Conservation (phyloP, 2,113 vertebrate species). For the Labrus mixtus region DNA sequence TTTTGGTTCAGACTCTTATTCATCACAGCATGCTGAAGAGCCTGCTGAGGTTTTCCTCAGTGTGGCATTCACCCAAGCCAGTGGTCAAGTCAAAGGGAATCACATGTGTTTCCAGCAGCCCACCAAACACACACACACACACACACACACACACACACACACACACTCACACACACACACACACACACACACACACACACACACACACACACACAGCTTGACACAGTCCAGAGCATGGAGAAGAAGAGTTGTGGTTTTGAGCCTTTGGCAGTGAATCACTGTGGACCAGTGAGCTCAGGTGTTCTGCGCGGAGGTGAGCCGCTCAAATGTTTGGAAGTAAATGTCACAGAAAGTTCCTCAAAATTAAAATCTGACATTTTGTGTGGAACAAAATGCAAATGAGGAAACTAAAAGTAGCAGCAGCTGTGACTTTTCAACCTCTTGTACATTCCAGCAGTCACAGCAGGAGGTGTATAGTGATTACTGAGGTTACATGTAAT, state of each 20-base stretch:
- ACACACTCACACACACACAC: constrained; percentile 13
- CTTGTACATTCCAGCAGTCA: constrained; percentile 6
- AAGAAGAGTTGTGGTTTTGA: constrained; percentile 24
- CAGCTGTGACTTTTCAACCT: constrained; percentile 57
- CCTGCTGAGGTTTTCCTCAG: constrained; percentile 39
- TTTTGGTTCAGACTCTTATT: constrained; percentile 50
- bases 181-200: background rate
- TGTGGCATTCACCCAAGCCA: constrained; percentile 55
- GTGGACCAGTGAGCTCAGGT: constrained; percentile 54
- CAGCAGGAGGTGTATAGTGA: constrained; percentile 16
- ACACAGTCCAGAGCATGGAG: constrained; percentile 57
- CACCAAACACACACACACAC: constrained; percentile 34
- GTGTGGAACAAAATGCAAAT: constrained; percentile 45
- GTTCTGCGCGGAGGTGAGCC: constrained; percentile 32
- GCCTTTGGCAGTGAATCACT: background rate
- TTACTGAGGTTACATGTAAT: constrained; percentile 8
- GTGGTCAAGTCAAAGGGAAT: constrained; percentile 60
- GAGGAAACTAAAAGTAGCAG: constrained; percentile 33
- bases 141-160: constrained; percentile 8
- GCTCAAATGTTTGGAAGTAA: constrained; percentile 34
- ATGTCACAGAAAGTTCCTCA: constrained; percentile 52
- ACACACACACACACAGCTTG: constrained; percentile 1
- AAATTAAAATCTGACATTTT: constrained; percentile 32
- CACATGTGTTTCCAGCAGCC: constrained; percentile 57
- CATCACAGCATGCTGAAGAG: constrained; percentile 46